These are phyloP conservation scores for Corapipo altera DNA, from an alignment of 2,113 vertebrate genomes.

Conservation along the genomic window DNA sequence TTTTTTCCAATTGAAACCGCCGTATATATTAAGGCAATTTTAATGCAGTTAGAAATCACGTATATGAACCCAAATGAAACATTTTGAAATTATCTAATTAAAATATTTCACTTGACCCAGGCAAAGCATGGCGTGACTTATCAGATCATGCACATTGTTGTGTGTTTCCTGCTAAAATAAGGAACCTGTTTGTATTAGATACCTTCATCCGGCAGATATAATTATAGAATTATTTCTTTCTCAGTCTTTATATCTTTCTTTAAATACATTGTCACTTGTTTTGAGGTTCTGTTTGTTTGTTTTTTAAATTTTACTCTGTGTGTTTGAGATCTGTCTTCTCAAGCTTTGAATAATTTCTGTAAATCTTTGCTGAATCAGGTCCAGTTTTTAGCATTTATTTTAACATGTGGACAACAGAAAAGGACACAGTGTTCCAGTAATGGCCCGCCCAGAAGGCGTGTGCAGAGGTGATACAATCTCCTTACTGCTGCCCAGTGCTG, in stretches of 20 bases:
- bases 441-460: not conserved
- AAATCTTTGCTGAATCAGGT: conserved; percentile 5
- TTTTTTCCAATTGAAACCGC: not conserved
- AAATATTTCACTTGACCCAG: conserved; percentile 11
- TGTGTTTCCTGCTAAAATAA: conserved; percentile 51
- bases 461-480: conserved; percentile 54
- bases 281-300: not conserved
- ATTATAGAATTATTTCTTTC: conserved; percentile 31
- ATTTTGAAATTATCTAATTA: not conserved
- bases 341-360: not conserved
- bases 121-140: conserved; percentile 15
- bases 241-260: not conserved
- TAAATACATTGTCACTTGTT: not conserved
- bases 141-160: conserved; percentile 42
- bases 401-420: conserved; percentile 19
- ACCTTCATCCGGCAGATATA: conserved; percentile 21
- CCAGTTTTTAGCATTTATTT: conserved; percentile 29
- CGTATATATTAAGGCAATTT: not conserved
- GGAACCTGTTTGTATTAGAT: conserved; percentile 39
- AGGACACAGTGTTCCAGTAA: conserved; percentile 46
- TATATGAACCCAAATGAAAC: not conserved
- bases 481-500: conserved; percentile 7
- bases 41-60: not conserved
- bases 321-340: not conserved
- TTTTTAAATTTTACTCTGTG: not conserved